phyloP scores from a whole-genome alignment of 1,140 invertebrate genomes.

The Dufourea novaeangliae region DNA sequence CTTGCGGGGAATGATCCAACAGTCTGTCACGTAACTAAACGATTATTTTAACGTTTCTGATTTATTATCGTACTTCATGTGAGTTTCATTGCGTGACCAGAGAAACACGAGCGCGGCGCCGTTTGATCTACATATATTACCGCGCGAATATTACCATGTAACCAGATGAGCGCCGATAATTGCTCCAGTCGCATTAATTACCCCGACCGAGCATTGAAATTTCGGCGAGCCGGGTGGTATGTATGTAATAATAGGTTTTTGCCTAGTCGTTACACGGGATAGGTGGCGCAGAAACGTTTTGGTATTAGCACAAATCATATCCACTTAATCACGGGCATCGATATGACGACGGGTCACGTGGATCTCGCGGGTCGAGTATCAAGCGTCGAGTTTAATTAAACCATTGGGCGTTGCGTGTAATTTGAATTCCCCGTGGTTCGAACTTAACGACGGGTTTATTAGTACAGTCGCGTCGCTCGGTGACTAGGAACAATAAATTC shows the following conservation, averaged over 20 bases:
- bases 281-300: not conserved
- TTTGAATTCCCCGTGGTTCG: too few relatives aligned
- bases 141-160: not conserved
- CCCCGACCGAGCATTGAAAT: not conserved
- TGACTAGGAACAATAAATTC: too few relatives aligned
- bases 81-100: not conserved
- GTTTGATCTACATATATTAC: conserved; percentile 2
- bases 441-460: too few relatives aligned
- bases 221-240: not conserved
- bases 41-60: not conserved
- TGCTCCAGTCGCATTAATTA: not conserved
- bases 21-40: not conserved
- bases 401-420: not conserved
- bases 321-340: not conserved
- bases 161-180: not conserved
- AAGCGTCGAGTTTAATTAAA: not conserved
- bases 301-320: not conserved
- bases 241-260: conserved; percentile 5
- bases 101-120: not conserved
- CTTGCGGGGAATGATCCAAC: not conserved
- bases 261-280: not conserved
- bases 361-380: too few relatives aligned
- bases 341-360: too few relatives aligned
- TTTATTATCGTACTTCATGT: not conserved
- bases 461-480: too few relatives aligned